Evolutionary conservation across 1,140 invertebrate genomes (phyloP).

Genomic region (Drosophila arizonae): DNA sequence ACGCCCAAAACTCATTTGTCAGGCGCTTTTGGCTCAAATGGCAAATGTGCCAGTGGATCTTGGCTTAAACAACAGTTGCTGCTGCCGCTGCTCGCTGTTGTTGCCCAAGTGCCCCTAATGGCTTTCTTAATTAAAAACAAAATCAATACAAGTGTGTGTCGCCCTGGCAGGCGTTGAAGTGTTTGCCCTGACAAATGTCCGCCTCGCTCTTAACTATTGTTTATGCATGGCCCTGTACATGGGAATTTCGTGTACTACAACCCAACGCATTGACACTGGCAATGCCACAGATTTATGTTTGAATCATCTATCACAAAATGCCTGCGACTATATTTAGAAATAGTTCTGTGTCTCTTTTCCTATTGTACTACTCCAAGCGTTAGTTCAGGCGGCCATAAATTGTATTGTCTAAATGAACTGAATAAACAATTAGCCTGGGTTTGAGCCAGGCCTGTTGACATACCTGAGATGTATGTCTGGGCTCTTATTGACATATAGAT

Average conservation of each 20-base stretch:
- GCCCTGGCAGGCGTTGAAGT: neutral
- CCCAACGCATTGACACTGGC: neutral
- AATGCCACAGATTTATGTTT: neutral
- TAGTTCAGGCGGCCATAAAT: neutral
- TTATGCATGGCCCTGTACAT: conserved; percentile 6
- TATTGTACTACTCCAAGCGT: neutral
- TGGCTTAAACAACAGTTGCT: conserved; percentile 12
- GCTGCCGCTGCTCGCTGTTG: neutral
- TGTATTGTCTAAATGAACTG: neutral
- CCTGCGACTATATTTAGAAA: neutral
- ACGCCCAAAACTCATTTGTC: conserved; percentile 57
- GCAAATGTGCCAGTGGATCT: conserved; percentile 38
- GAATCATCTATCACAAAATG: neutral
- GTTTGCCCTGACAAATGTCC: conserved; percentile 31
- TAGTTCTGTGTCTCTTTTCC: neutral
- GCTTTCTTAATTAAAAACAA: conserved; percentile 78
- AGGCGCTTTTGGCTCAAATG: conserved; percentile 37
- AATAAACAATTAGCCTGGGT: neutral
- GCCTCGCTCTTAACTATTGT: conserved; percentile 7
- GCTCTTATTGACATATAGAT: no score
- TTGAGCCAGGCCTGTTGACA: neutral
- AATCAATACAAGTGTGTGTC: conserved; percentile 64
- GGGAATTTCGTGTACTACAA: neutral
- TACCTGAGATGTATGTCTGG: neutral
- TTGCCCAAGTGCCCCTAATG: conserved; percentile 65